Evolutionary conservation across 2,888 invertebrate species (phyloP), one percentile per base, ranked within the genome.

Genomic region (Netelia melanura): DNA sequence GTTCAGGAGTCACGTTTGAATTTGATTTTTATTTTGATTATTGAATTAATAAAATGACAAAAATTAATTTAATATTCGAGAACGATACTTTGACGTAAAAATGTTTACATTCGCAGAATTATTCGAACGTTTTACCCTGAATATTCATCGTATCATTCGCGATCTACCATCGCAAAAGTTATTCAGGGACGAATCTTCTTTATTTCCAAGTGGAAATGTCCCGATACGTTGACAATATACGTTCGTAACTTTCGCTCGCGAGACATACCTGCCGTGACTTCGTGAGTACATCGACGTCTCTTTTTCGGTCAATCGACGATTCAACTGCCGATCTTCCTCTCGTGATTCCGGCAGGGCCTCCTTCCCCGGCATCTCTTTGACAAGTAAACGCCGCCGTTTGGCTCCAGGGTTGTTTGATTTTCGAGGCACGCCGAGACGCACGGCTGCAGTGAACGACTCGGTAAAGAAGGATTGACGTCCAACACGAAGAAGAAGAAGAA

Each of bases 321-420:
- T 65, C 70, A 80, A 52, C 56, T 52, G 74, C 52, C 71, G 76
- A 76, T 76, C 61, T 52, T 65, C 38, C 38, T 54, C 44, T 52
- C 72, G 80, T 70, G 68, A 76, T 58, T 71, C 30, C 58, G 67
- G 52, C 30, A 76, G 48, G 71, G n/a, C 44, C 70, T 56, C 44
- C 44, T 58, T 43, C 14, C 25, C 48, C 68, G 80, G 64, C 71
- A 62, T 80, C 58, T 61, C 84, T 84, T 84, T 84, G 84, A 70
- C 21, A 79, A 83, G 65, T 65, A 52, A 83, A 76, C 84, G 80
- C 70, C 44, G 44, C 58, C 11, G 71, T 54, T 64, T 70, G 43
- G 44, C 83, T 58, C 17, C 58, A 8, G 17, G 54, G 71, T 80
- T 65, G 71, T 84, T 80, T 72, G 71, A 80, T 80, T 65, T 80